These are phyloP conservation scores for Nomada flava DNA, from an alignment of 2,888 invertebrate genomes.

Conservation along the genomic window DNA sequence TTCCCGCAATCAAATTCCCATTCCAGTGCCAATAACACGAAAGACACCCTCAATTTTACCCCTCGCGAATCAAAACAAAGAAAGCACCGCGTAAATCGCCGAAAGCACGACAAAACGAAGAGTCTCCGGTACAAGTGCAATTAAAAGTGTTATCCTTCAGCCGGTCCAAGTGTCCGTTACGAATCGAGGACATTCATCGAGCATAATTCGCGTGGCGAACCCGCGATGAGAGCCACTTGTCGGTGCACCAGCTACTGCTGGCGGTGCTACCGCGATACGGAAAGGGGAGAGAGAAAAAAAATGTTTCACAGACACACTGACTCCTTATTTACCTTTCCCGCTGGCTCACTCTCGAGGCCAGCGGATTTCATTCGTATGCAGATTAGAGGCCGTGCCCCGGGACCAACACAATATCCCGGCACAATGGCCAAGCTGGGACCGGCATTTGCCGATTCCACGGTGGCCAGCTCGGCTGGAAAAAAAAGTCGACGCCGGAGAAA, in stretches of 20 bases:
- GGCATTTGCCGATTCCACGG: constrained; percentile 40
- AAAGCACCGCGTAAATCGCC: background rate
- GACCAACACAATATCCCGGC: constrained; percentile 24
- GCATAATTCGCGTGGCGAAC: constrained; percentile 23
- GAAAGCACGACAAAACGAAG: background rate
- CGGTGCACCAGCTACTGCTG: background rate
- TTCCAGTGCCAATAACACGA: too few species aligned
- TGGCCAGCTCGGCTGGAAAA: constrained; percentile 50
- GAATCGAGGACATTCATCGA: constrained; percentile 30
- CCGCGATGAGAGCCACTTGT: constrained; percentile 18
- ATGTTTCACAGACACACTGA: background rate
- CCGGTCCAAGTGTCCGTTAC: constrained; percentile 8
- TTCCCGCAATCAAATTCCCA: too few species aligned
- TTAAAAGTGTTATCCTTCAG: constrained; percentile 24
- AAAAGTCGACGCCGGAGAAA: constrained; percentile 21
- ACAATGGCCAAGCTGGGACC: constrained; percentile 34
- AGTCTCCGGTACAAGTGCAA: background rate
- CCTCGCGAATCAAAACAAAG: background rate
- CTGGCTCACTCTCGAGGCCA: constrained; percentile 28
- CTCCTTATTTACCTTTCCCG: constrained; percentile 43
- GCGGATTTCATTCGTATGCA: constrained; percentile 65
- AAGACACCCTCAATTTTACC: too few species aligned
- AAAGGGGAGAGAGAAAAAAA: background rate
- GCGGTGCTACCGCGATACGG: background rate
- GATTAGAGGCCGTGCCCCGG: constrained; percentile 39